phyloP scores from a whole-genome alignment of 1,140 invertebrate genomes.

The Lasioglossum baleicum region DNA sequence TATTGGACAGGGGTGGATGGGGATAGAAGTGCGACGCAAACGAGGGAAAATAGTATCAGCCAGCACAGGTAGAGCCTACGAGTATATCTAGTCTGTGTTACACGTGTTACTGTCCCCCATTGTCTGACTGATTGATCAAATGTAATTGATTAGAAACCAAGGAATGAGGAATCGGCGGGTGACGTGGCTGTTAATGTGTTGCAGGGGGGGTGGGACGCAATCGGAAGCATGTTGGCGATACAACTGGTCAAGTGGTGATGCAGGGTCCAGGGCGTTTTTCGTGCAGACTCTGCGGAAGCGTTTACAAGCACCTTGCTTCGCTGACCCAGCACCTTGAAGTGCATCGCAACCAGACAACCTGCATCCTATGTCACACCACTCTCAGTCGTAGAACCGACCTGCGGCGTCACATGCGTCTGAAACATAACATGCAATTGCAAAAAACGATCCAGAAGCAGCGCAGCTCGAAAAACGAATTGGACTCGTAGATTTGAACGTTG shows the following conservation, averaged over 20 bases:
- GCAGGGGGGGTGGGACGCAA: slow-evolving; percentile 80
- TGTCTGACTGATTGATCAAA: slow-evolving; percentile 21
- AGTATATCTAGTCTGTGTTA: slow-evolving; percentile 30
- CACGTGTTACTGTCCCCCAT: slow-evolving; percentile 37
- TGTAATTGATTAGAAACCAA: slow-evolving; percentile 27
- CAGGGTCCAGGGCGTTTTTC: slow-evolving; percentile 79
- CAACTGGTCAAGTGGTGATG: slow-evolving; percentile 79
- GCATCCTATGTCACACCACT: slow-evolving; percentile 80
- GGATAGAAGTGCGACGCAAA: no score
- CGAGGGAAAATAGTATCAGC: no score
- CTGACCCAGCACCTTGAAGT: slow-evolving; percentile 81
- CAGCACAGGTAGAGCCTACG: neutral
- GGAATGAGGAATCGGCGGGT: slow-evolving; percentile 69
- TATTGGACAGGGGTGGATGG: no score
- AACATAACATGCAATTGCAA: slow-evolving; percentile 80
- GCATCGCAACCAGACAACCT: slow-evolving; percentile 81
- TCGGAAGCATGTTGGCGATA: slow-evolving; percentile 79
- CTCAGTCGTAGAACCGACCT: slow-evolving; percentile 81
- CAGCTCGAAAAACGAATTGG: slow-evolving; percentile 72
- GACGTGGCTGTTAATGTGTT: slow-evolving; percentile 78
- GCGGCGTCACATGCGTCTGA: slow-evolving; percentile 79
- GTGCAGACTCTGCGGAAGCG: slow-evolving; percentile 80
- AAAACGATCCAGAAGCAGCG: slow-evolving; percentile 78
- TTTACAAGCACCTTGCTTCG: slow-evolving; percentile 80
- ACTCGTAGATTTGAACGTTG: slow-evolving; percentile 60